Conservation (phyloP, 1,140 invertebrate species). For the Nebria ingens region DNA sequence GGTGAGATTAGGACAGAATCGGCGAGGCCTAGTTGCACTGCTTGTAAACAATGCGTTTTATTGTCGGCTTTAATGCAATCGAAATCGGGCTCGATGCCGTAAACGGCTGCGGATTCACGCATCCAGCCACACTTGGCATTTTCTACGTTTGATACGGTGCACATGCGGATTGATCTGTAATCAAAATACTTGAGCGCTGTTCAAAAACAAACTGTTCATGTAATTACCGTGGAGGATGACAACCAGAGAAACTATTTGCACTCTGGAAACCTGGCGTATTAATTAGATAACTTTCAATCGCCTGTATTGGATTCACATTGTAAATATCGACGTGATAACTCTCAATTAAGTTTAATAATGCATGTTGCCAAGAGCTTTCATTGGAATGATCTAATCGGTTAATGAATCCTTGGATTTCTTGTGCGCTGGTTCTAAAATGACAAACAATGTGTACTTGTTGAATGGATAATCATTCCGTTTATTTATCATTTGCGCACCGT, state of each 20-base stretch:
- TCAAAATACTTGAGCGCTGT: slow-evolving; percentile 8
- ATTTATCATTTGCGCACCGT: slow-evolving; percentile 31
- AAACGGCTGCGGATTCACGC: slow-evolving; percentile 52
- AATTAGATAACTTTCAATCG: slow-evolving; percentile 47
- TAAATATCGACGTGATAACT: slow-evolving; percentile 35
- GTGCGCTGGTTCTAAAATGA: slow-evolving; percentile 41
- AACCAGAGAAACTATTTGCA: slow-evolving; percentile 50
- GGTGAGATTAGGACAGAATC: slow-evolving; percentile 54
- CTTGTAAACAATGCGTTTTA: slow-evolving; percentile 50
- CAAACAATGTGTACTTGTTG: neutral
- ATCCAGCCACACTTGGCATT: slow-evolving; percentile 65
- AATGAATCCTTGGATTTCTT: slow-evolving; percentile 43
- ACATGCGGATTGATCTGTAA: slow-evolving; percentile 44
- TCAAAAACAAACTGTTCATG: slow-evolving; percentile 13
- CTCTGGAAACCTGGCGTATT: slow-evolving; percentile 47
- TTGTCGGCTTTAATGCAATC: slow-evolving; percentile 48
- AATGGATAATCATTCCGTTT: neutral
- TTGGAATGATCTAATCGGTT: slow-evolving; percentile 31
- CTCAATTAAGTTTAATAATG: slow-evolving; percentile 44
- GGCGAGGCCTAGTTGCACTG: slow-evolving; percentile 43
- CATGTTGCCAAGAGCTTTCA: slow-evolving; percentile 38
- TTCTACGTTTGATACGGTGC: slow-evolving; percentile 52
- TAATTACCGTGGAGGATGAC: slow-evolving; percentile 49
- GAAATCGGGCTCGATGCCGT: slow-evolving; percentile 61
- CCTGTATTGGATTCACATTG: slow-evolving; percentile 37